A percentile compares a stretch with the other conserved stretches of the same genome.
Evolutionary conservation across 2,797 vertebrate genomes (phyloP).

Genomic region (Furcifer pardalis): DNA sequence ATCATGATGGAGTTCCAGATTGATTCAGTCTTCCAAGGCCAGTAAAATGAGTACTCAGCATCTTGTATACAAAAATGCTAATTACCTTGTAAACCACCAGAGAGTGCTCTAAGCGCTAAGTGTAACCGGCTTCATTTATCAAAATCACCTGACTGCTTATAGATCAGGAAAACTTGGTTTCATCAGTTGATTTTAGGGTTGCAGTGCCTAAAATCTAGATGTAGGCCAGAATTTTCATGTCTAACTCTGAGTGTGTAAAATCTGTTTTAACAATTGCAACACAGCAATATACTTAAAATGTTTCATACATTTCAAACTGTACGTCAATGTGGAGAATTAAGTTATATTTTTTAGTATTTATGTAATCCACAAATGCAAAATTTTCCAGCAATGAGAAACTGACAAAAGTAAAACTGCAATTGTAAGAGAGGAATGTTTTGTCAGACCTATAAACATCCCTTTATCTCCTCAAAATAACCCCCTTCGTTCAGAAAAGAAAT

Average conservation of each 20-base stretch:
- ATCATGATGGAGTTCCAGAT: no score
- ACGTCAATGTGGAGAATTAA: conserved; percentile 1
- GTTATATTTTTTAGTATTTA: neutral
- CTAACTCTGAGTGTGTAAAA: neutral
- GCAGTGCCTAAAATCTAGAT: neutral
- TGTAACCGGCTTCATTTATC: no score
- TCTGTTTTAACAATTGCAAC: neutral
- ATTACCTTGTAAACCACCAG: no score
- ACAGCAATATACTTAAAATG: neutral
- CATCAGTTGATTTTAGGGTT: neutral
- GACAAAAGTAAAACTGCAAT: neutral
- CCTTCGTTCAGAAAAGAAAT: neutral
- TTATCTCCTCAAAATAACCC: conserved; percentile 25
- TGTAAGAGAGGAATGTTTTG: neutral
- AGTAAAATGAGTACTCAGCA: no score
- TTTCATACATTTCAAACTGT: neutral
- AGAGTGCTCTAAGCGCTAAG: no score
- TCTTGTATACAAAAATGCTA: no score
- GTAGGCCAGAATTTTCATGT: neutral
- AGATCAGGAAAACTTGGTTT: neutral
- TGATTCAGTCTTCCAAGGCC: no score
- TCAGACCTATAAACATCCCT: neutral
- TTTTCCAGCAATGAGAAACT: neutral
- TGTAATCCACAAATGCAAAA: neutral
- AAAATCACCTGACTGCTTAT: neutral